Conservation (phyloP, 2,113 vertebrate species). For the Brevimyrus niger region DNA sequence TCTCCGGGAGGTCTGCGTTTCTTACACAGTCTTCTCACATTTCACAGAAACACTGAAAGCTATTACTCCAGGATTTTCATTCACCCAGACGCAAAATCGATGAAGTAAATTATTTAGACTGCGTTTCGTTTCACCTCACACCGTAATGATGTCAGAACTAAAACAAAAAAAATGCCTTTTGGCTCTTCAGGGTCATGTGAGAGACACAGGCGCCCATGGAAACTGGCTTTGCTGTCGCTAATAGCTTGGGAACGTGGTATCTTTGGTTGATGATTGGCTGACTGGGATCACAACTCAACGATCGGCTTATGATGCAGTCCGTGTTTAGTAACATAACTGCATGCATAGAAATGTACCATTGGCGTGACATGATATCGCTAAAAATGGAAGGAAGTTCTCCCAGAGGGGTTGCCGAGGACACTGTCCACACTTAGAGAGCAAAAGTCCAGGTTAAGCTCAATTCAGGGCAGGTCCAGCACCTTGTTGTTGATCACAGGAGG, state of each 20-base stretch:
- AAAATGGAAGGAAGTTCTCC: background rate
- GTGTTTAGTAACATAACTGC: background rate
- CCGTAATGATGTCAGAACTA: conserved; percentile 8
- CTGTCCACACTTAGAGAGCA: background rate
- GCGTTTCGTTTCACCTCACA: background rate
- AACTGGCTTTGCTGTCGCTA: background rate
- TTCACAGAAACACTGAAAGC: background rate
- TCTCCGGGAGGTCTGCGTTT: background rate
- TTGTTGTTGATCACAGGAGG: background rate
- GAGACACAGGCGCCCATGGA: background rate
- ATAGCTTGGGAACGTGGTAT: background rate
- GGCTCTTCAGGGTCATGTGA: background rate
- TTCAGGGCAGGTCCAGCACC: background rate
- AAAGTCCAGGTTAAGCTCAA: background rate
- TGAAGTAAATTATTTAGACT: conserved; percentile 2
- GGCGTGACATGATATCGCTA: background rate
- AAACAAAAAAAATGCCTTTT: background rate
- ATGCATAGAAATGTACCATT: background rate
- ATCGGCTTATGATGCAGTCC: background rate
- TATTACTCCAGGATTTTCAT: background rate
- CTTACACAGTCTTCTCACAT: background rate
- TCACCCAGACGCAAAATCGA: background rate
- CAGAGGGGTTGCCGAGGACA: background rate
- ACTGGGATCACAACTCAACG: background rate
- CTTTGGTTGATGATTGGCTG: background rate